Percentiles rank a stretch among this genome's conserved stretches.
phyloP scores from a whole-genome alignment of 2,888 invertebrate species.

The Autographa pulchrina region DNA sequence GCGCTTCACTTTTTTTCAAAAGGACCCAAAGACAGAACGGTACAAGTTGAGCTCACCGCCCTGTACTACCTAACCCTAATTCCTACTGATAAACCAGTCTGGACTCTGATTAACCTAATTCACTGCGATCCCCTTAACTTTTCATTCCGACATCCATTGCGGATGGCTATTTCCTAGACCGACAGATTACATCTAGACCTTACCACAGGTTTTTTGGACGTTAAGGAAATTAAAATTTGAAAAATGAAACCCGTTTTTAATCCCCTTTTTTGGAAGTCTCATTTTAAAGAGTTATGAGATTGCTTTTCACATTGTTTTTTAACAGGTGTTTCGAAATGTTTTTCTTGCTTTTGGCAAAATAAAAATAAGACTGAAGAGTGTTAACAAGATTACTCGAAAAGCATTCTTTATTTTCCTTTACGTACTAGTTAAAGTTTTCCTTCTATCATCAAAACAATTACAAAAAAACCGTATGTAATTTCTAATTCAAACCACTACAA shows the following conservation, averaged over 20 bases:
- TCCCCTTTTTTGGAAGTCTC: conserved; percentile 13
- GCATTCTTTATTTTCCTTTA: no score
- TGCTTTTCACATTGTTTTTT: no score
- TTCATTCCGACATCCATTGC: background rate
- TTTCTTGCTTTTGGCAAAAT: no score
- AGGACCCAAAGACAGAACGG: no score
- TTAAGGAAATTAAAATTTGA: conserved; percentile 53
- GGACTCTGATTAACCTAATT: background rate
- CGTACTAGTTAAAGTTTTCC: no score
- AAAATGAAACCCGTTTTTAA: conserved; percentile 32
- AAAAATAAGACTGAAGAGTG: no score
- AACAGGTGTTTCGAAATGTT: no score
- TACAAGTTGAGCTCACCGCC: background rate
- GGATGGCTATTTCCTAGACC: conserved; percentile 30
- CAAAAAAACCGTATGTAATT: background rate
- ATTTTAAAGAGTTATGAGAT: no score
- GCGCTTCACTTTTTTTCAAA: no score
- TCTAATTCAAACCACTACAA: background rate
- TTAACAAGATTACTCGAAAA: no score
- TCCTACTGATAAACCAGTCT: background rate
- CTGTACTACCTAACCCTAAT: background rate
- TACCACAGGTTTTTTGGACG: conserved; percentile 38
- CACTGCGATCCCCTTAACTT: background rate
- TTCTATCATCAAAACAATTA: background rate
- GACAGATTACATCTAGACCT: conserved; percentile 37